Percentiles rank a stretch among this genome's conserved stretches.
Evolutionary conservation across 2,113 vertebrate species (phyloP).

Genomic region (Lophotis ruficrista): DNA sequence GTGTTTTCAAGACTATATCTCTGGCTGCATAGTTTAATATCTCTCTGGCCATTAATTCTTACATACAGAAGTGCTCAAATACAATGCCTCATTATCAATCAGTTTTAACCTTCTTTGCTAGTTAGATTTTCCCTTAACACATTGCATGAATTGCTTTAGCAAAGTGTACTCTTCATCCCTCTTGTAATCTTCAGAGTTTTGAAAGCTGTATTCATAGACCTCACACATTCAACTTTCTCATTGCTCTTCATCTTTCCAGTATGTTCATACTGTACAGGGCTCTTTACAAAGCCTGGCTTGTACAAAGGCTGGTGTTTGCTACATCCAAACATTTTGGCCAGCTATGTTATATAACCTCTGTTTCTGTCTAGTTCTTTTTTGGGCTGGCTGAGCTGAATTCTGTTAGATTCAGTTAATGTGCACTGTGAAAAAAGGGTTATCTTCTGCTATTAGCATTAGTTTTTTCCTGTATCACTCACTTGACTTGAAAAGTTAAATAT

Average conservation of each 20-base stretch:
- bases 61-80: neutral
- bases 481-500: conserved; percentile 1
- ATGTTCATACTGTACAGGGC: neutral
- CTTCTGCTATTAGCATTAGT: neutral
- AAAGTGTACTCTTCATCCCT: neutral
- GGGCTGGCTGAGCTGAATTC: neutral
- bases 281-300: neutral
- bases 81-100: neutral
- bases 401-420: neutral
- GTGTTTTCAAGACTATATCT: neutral
- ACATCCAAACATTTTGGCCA: neutral
- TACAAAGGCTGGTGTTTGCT: neutral
- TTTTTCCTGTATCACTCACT: neutral
- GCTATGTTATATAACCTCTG: neutral
- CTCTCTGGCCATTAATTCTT: neutral
- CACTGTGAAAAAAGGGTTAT: neutral
- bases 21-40: neutral
- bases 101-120: neutral
- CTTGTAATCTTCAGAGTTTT: neutral
- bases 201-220: neutral
- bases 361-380: neutral
- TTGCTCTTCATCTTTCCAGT: neutral
- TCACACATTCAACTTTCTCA: neutral
- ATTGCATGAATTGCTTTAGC: neutral
- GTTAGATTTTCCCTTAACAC: neutral